Conservation (phyloP, 2,113 vertebrate species). For the Onychostruthus taczanowskii region DNA sequence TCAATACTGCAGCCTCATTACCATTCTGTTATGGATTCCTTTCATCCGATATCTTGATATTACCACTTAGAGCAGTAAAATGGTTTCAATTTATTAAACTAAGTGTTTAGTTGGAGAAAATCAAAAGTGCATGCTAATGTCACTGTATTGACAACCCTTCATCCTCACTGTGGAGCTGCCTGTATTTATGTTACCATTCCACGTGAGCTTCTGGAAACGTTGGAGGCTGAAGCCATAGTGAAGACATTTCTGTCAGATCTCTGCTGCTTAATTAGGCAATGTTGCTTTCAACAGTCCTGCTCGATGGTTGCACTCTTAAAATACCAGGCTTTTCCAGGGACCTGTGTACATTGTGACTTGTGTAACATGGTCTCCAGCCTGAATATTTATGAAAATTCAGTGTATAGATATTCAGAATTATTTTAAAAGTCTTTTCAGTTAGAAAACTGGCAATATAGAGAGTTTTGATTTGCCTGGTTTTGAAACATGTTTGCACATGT, state of each 20-base stretch:
- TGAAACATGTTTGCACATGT: not conserved
- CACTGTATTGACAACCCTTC: conserved; percentile 48
- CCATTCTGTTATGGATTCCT: not conserved
- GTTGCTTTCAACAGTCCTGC: conserved; percentile 2
- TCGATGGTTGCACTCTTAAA: not conserved
- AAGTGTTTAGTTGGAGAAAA: conserved; percentile 36
- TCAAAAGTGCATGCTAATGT: conserved; percentile 46
- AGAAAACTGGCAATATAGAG: not conserved
- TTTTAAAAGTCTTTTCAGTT: not conserved
- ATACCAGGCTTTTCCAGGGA: not conserved
- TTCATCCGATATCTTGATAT: not conserved
- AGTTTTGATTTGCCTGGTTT: not conserved
- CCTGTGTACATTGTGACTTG: not conserved
- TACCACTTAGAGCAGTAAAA: conserved; percentile 18
- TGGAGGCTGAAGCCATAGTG: not conserved
- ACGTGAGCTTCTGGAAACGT: not conserved
- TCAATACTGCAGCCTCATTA: not conserved
- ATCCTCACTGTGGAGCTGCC: not conserved
- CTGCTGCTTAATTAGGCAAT: conserved; percentile 40
- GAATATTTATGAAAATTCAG: not conserved
- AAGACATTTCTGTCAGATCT: conserved; percentile 33
- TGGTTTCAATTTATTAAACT: conserved; percentile 38
- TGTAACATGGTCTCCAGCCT: not conserved
- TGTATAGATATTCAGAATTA: not conserved
- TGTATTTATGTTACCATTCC: not conserved